Percentiles rank a stretch among this genome's conserved stretches.
Evolutionary conservation across 2,888 invertebrate species (phyloP).

Genomic region (Lagria hirta): DNA sequence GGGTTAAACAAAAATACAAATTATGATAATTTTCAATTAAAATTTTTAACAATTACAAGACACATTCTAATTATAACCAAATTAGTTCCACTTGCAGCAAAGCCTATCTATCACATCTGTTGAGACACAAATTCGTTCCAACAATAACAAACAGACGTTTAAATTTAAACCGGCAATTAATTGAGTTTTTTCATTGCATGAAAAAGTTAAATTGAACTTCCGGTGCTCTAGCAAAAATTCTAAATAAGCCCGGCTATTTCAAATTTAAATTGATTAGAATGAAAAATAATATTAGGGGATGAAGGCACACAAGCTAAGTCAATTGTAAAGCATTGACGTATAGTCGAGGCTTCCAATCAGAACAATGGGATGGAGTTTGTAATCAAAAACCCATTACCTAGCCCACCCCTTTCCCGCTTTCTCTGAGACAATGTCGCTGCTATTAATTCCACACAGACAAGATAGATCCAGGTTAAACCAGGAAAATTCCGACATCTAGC

Average conservation of each 20-base stretch:
- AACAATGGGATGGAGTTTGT: conserved; percentile 38
- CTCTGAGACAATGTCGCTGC: conserved; percentile 33
- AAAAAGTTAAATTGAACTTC: conserved; percentile 3
- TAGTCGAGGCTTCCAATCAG: conserved; percentile 37
- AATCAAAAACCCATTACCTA: conserved; percentile 51
- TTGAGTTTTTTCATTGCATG: conserved; percentile 2
- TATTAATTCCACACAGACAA: conserved; percentile 32
- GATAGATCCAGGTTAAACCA: conserved; percentile 10
- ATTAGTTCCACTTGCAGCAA: conserved; percentile 2
- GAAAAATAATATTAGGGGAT: conserved; percentile 32
- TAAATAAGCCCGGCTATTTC: conserved; percentile 15
- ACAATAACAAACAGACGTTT: conserved; percentile 18
- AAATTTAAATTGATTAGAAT: conserved; percentile 30
- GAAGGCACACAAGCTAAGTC: conserved; percentile 39
- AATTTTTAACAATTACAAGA: too few species aligned
- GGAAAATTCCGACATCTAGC: too few species aligned
- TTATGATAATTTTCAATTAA: too few species aligned
- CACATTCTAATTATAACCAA: conserved; percentile 6
- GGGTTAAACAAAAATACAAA: too few species aligned
- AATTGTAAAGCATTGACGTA: conserved; percentile 42
- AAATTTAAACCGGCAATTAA: conserved; percentile 22
- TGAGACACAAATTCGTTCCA: conserved; percentile 19
- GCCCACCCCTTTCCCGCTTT: conserved; percentile 24
- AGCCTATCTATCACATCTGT: conserved; percentile 12
- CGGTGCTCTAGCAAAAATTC: conserved; percentile 5